Evolutionary conservation across 2,113 vertebrate species (phyloP), one percentile per base, ranked within the genome.

Genomic region (Gallinago paraguaiae): DNA sequence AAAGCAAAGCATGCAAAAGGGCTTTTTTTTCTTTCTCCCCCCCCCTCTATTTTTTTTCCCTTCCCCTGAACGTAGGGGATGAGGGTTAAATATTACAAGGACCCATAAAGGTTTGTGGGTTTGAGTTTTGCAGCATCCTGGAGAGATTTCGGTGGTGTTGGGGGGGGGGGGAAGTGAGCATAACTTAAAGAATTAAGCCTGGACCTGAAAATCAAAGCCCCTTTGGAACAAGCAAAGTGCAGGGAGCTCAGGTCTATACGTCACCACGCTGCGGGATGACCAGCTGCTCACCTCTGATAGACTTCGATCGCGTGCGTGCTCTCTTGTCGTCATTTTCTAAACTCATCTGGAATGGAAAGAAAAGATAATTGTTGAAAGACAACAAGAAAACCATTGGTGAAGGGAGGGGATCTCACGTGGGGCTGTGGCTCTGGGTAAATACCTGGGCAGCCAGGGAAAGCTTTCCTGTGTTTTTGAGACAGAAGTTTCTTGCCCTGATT

Each of bases 261-360:
- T 65, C 83, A 86, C 76, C 16, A 0, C 1, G n/a, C 53, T 50
- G 67, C 2, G 0, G 90, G 70, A 46, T 13, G 51, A 68, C 27
- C 75, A 67, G 76, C 10, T 46, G 93, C 98, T 98, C 96, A 99
- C 99, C 99, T 99, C 99, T 98, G 96, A 99, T 96, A 96, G 99
- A 98, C 97, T 99, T 99, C 88, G 99, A 99, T 72, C 99, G 98
- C 0, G 99, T 99, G 51, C 99, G 99, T 92, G 99, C 98, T 97
- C 99, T 97, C 97, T 99, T 99, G 68, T 99, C 98, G 0, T 99
- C 99, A 95, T 97, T 98, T 94, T 99, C 99, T 94, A 99, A 98
- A 97, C 98, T 99, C 99, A 99, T 99, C 99, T 99, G 98, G 79
- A 97, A 97, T 41, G 41, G 93, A 95, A 94, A 90, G 31, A 86